These are phyloP conservation scores for Cnemophilus loriae DNA, from an alignment of 2,113 vertebrate species.

Conservation along the genomic window DNA sequence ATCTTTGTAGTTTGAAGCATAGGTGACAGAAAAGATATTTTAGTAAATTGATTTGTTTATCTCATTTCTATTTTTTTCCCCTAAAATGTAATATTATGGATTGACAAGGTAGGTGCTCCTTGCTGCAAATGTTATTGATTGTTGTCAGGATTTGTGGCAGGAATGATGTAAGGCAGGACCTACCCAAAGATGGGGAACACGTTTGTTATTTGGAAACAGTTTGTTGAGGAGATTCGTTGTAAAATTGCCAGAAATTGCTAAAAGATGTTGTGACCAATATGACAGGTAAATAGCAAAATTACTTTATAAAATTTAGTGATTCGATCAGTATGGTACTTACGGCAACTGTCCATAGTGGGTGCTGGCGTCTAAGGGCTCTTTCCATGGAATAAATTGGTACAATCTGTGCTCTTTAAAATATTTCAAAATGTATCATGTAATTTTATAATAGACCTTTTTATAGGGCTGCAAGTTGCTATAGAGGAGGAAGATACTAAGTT, in stretches of 20 bases:
- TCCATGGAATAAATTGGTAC: background rate
- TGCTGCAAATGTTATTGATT: background rate
- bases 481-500: background rate
- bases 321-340: background rate
- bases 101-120: background rate
- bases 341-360: background rate
- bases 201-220: background rate
- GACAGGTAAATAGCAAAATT: background rate
- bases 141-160: background rate
- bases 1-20: background rate
- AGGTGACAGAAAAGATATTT: background rate
- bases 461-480: background rate
- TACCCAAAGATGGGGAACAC: background rate
- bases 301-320: background rate
- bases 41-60: background rate
- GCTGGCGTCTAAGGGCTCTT: background rate
- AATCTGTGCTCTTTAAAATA: background rate
- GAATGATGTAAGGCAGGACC: background rate
- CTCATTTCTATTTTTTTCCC: background rate
- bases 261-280: background rate
- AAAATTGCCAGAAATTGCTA: background rate
- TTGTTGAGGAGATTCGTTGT: background rate
- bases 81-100: background rate
- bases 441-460: background rate
- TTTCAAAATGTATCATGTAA: background rate